Evolutionary conservation across 2,888 invertebrate species (phyloP), one percentile per base, ranked within the genome.

Genomic region (Drosophila lutescens): DNA sequence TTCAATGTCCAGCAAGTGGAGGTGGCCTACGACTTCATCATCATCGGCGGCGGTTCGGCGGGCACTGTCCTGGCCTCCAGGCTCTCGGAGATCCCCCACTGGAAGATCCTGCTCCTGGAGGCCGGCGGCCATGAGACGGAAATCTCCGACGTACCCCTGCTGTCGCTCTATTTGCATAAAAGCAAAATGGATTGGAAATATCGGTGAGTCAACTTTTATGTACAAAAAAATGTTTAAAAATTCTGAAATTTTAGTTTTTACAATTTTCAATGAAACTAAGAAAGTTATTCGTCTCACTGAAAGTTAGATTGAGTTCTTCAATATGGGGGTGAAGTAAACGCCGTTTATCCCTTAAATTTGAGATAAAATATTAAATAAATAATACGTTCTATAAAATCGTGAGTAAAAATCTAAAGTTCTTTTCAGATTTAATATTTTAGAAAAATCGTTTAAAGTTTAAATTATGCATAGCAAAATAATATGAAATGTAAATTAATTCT

Each of bases 181-280:
- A 97, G 97, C 90, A 96, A 96, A 93, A 91, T 97, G 86, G 98
- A 98, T 91, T 98, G 98, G 98, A 96, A 97, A 86, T 98, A 97
- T 92, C 94, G 95, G 95, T 96, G 90, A 93, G 93, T 53, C 20
- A 26, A 23, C 32, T n/a, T n/a, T 20, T n/a, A 6, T n/a, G n/a
- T 4, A n/a, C 0, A n/a, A 3, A 38, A 20, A 20, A 20, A 20
- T 2, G 20, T 20, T 20, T 20, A 20, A 2, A 20, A 23, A 23
- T 23, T 23, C 4, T 4, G 5, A 4, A 26, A 26, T 26, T 26
- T 5, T 6, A 26, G 26, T 20, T 3, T 4, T 20, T 4, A 20
- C 20, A 20, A 20, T 20, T 20, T 20, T 2, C n/a, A n/a, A n/a
- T n/a, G n/a, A n/a, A n/a, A n/a, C n/a, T n/a, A n/a, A n/a, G n/a